These are phyloP conservation scores for Lepidotrigona ventralis DNA, from an alignment of 1,140 invertebrate genomes.

Conservation along the genomic window DNA sequence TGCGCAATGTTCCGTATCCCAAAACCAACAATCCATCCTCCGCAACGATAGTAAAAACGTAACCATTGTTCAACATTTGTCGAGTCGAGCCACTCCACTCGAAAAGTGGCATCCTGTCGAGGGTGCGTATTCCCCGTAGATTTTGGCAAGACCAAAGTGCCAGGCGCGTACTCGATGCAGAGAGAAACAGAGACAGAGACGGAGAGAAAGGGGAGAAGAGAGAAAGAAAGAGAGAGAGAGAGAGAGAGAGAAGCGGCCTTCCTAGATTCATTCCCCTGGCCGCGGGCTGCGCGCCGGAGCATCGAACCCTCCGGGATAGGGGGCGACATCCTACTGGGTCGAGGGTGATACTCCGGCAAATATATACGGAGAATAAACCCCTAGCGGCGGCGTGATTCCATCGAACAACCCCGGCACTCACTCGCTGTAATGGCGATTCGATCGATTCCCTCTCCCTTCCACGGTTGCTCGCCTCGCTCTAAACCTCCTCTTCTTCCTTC, in stretches of 20 bases:
- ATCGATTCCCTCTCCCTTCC: conserved; percentile 69
- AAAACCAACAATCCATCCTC: not conserved
- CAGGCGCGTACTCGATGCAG: conserved; percentile 11
- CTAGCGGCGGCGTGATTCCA: conserved; percentile 77
- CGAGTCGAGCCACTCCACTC: conserved; percentile 48
- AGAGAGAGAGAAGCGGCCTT: conserved; percentile 44
- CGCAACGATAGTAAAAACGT: conserved; percentile 32
- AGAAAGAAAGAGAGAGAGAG: too few relatives aligned
- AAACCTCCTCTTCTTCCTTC: conserved; percentile 23
- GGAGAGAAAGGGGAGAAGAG: too few relatives aligned
- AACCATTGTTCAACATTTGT: conserved; percentile 66
- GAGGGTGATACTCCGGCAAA: conserved; percentile 74
- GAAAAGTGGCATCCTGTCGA: conserved; percentile 64
- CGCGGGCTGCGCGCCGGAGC: conserved; percentile 50
- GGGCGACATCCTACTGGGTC: conserved; percentile 65
- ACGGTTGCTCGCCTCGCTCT: conserved; percentile 3
- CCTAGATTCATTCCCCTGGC: conserved; percentile 49
- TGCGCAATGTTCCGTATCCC: not conserved
- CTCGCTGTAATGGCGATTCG: conserved; percentile 77
- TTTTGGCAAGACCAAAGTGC: conserved; percentile 66
- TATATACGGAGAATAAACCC: conserved; percentile 77
- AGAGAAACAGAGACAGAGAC: not conserved
- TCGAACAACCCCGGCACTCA: conserved; percentile 73
- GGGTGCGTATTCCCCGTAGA: conserved; percentile 71
- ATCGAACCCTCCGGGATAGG: conserved; percentile 62